Base-by-base conservation (phyloP, 2,888 invertebrate genomes). In the Dermolepida albohirtum region DNA sequence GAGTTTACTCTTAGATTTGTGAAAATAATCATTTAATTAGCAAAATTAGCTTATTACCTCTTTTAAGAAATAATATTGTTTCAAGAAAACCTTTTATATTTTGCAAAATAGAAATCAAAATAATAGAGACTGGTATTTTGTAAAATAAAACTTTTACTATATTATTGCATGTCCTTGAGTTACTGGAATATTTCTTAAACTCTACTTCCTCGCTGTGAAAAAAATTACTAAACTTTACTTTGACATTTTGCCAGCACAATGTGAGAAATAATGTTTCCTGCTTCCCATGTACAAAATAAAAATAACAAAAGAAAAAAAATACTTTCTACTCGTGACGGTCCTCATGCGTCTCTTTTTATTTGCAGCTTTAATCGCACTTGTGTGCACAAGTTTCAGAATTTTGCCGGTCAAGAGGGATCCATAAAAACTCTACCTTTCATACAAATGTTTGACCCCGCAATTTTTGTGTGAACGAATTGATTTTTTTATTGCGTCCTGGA, bases 351-450 rank as follows among this genome's bases (percentile, higher is more conserved):
- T 57, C 55, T 57, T 66, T 66, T 66, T 66, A 57, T 50, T 57
- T 49, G 66, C 50, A 66, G 55, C 57, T 50, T 57, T 66, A 66
- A 66, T 66, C 57, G 66, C 57, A 66, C 66, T 66, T 57, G 50
- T 40, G 66, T 41, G 59, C 55, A 55, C 57, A 55, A 57, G 55
- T 59, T 59, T 44, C 50, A 57, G 50, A 50, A 66, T 66, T 66
- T 66, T 54, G 54, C 51, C 66, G 43, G 57, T 50, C 66, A 40
- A 47, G 40, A 41, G 66, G 66, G 66, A 66, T 49, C 47, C 50
- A 66, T 66, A 66, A 66, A 66, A 66, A 66, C 54, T 54, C 57
- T 40, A 66, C 57, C 57, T 66, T 66, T 66, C 66, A 66, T 57
- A 66, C 57, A 59, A 66, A 66, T 66, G 66, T 50, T 57, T 66